These are phyloP conservation scores for Nymphalis urticae DNA, from an alignment of 2,888 invertebrate genomes.

Conservation along the genomic window DNA sequence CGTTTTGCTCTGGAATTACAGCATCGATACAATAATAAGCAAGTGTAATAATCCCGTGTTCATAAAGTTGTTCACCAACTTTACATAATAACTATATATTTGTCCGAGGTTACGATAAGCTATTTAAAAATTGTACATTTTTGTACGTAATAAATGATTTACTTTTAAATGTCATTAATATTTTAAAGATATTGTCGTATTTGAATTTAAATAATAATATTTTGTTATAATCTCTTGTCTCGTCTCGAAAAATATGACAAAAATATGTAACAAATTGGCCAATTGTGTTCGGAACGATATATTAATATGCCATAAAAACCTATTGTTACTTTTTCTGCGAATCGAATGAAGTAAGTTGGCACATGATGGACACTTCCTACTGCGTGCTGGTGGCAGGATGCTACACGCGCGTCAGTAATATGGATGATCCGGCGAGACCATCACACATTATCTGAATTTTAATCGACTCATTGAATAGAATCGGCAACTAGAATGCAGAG, in stretches of 20 bases:
- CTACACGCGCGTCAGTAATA: constrained; percentile 66
- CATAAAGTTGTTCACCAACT: not conserved
- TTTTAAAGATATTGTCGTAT: too few relatives aligned
- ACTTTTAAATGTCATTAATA: too few relatives aligned
- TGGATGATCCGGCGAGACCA: constrained; percentile 71
- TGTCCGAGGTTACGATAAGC: too few relatives aligned
- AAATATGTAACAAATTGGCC: constrained; percentile 11
- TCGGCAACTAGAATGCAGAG: constrained; percentile 65
- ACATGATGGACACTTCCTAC: constrained; percentile 63
- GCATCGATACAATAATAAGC: constrained; percentile 28
- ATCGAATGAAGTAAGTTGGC: constrained; percentile 37
- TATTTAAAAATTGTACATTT: too few relatives aligned
- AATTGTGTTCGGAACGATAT: constrained; percentile 11
- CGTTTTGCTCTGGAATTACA: constrained; percentile 27
- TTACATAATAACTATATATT: not conserved
- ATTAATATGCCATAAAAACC: constrained; percentile 15
- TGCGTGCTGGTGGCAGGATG: constrained; percentile 67
- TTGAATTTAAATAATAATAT: too few relatives aligned
- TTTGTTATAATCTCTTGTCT: not conserved
- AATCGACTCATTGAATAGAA: constrained; percentile 74
- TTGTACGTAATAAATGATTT: too few relatives aligned
- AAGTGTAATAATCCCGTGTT: constrained; percentile 23
- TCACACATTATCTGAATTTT: constrained; percentile 70
- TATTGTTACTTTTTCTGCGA: constrained; percentile 30
- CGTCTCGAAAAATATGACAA: not conserved